These are phyloP conservation scores for Hyperoodon ampullatus DNA, from an alignment of 2,113 vertebrate genomes.

Conservation along the genomic window DNA sequence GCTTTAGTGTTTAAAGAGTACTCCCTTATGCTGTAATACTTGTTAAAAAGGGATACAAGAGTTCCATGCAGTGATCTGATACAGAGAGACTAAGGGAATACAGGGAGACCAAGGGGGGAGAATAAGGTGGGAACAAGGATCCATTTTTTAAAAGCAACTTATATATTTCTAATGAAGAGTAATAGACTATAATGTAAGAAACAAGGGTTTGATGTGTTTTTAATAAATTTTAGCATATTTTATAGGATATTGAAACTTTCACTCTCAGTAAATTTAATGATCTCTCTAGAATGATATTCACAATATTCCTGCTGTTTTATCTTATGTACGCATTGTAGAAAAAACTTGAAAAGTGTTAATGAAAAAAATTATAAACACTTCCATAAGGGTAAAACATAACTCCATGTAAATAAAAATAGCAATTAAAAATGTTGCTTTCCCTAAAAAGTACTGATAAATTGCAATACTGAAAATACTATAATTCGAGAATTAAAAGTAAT, in stretches of 20 bases:
- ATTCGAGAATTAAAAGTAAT: background rate
- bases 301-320: background rate
- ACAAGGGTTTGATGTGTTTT: background rate
- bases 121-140: background rate
- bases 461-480: background rate
- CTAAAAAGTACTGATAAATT: background rate
- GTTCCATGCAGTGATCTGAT: background rate
- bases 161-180: background rate
- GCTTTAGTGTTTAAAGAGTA: background rate
- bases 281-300: background rate
- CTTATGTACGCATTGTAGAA: background rate
- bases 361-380: background rate
- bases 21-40: background rate
- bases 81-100: background rate
- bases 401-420: background rate
- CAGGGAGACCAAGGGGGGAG: background rate
- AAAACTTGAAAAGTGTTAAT: background rate
- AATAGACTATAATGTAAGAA: background rate
- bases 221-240: background rate
- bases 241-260: background rate
- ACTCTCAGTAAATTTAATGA: background rate
- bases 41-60: background rate
- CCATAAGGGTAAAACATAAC: background rate
- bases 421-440: background rate
- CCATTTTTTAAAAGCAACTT: background rate